Percentiles rank a stretch among this genome's conserved stretches.
These are phyloP conservation scores for Acropternis orthonyx DNA, from an alignment of 2,797 vertebrate genomes.

Conservation along the genomic window DNA sequence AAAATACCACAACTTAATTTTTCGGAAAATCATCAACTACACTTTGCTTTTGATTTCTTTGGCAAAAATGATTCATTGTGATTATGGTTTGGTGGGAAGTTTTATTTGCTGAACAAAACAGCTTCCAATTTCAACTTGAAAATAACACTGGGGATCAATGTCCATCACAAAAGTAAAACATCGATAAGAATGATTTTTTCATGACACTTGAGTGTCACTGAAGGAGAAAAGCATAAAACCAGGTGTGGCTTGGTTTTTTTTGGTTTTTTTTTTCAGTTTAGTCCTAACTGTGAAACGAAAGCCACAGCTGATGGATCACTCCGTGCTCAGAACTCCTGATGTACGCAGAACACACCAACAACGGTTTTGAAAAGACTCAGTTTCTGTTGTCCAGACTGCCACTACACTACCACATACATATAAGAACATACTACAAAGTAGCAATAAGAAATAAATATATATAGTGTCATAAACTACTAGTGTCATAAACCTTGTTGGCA, in stretches of 20 bases:
- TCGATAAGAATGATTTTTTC: background rate
- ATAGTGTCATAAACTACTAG: background rate
- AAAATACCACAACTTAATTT: background rate
- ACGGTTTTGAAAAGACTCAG: background rate
- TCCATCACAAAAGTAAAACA: background rate
- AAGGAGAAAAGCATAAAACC: background rate
- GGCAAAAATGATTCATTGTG: background rate
- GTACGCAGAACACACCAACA: background rate
- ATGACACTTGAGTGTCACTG: background rate
- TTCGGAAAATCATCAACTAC: background rate
- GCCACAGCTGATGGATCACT: background rate
- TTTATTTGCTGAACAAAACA: background rate
- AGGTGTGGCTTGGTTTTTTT: background rate
- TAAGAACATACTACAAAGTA: background rate
- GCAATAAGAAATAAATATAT: background rate
- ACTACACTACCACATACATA: background rate
- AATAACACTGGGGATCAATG: background rate
- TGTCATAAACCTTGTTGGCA: background rate
- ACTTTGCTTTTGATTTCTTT: background rate
- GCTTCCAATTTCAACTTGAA: background rate
- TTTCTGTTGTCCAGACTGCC: background rate
- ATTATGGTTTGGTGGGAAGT: background rate
- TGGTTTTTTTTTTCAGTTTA: background rate
- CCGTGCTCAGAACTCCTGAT: background rate
- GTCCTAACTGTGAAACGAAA: background rate